phyloP scores from a whole-genome alignment of 2,888 invertebrate species.

The Ornithoptera alexandrae region DNA sequence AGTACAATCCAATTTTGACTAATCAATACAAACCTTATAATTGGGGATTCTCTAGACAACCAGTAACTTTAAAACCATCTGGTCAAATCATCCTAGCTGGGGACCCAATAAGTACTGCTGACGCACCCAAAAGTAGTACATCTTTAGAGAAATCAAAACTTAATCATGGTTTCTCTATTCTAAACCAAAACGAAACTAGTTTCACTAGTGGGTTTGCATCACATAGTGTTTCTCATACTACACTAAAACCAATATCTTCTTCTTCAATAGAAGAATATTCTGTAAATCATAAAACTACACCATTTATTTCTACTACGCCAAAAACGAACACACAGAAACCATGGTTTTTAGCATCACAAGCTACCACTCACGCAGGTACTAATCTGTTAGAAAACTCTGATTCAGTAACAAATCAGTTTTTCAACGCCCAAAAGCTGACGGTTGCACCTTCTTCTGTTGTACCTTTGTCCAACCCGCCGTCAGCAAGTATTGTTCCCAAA shows the following conservation, averaged over 20 bases:
- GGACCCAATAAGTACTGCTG: neutral
- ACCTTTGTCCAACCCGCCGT: neutral
- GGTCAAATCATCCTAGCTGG: neutral
- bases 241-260: neutral
- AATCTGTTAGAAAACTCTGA: neutral
- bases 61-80: conserved; percentile 4
- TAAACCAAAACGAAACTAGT: conserved; percentile 8
- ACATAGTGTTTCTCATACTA: neutral
- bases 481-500: neutral
- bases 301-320: conserved; percentile 8
- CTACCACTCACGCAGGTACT: neutral
- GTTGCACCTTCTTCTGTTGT: neutral
- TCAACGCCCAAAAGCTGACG: neutral
- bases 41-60: conserved; percentile 14
- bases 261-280: neutral
- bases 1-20: conserved; percentile 6
- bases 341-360: neutral
- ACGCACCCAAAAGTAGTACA: conserved; percentile 13
- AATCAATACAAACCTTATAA: conserved; percentile 2
- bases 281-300: neutral
- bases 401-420: neutral
- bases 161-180: neutral
- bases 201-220: neutral
- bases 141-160: conserved; percentile 16
- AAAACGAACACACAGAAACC: conserved; percentile 15